Percentiles rank a stretch among this genome's conserved stretches.
Conservation (phyloP, 2,797 vertebrate genomes). For the Smutsia gigantea region DNA sequence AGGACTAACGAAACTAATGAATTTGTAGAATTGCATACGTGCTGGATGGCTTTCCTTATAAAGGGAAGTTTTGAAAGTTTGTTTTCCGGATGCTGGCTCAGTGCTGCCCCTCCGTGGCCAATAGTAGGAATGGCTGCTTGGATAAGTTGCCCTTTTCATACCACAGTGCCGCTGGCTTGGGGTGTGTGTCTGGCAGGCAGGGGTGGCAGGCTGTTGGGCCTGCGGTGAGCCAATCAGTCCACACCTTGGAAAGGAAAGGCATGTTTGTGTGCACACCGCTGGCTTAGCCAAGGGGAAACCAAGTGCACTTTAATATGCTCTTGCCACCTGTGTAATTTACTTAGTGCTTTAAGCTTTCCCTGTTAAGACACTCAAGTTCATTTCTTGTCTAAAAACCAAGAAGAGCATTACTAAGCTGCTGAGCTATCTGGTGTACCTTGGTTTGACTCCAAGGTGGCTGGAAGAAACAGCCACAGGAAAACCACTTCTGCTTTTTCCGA, state of each 20-base stretch:
- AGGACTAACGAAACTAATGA: not conserved
- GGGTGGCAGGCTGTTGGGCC: not conserved
- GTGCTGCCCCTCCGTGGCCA: conserved; percentile 50
- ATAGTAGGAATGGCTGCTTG: not conserved
- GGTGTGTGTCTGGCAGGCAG: not conserved
- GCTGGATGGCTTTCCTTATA: not conserved
- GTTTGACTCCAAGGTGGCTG: not conserved
- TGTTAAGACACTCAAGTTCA: not conserved
- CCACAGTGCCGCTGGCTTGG: not conserved
- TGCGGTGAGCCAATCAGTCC: not conserved
- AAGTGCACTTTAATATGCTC: not conserved
- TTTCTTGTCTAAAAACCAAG: conserved; percentile 43
- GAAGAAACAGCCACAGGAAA: not conserved
- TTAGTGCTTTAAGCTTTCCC: conserved; percentile 5
- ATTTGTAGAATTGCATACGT: not conserved
- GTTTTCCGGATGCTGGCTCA: not conserved
- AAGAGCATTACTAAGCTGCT: not conserved
- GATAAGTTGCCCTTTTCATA: not conserved
- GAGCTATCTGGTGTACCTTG: not conserved
- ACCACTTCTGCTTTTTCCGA: not conserved
- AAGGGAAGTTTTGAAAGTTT: not conserved
- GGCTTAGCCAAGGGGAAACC: conserved; percentile 41
- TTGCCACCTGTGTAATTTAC: not conserved
- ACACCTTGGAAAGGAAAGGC: not conserved
- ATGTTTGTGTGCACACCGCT: not conserved